Evolutionary conservation across 2,888 invertebrate genomes (phyloP).

Genomic region (Anarsia innoxiella): DNA sequence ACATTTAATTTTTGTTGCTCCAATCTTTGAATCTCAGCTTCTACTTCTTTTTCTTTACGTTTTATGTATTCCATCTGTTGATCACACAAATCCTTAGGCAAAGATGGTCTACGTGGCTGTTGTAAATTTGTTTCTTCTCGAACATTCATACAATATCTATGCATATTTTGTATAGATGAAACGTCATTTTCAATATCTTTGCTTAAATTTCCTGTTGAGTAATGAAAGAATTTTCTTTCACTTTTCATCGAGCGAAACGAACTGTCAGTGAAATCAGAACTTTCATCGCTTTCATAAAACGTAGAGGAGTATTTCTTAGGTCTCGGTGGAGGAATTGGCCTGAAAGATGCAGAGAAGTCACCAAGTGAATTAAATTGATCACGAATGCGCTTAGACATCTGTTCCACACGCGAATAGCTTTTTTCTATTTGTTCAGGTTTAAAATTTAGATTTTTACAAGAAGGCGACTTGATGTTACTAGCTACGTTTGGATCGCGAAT

Average conservation of each 20-base stretch:
- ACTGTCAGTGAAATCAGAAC: conserved; percentile 55
- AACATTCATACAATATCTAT: conserved; percentile 47
- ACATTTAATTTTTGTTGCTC: conserved; percentile 68
- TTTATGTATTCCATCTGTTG: conserved; percentile 79
- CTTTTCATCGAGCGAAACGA: conserved; percentile 53
- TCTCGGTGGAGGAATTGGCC: conserved; percentile 58
- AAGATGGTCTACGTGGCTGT: conserved; percentile 63
- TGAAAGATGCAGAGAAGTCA: conserved; percentile 33
- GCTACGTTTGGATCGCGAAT: conserved; percentile 71
- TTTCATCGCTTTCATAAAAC: conserved; percentile 63
- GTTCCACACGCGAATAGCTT: conserved; percentile 20
- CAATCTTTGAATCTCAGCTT: conserved; percentile 77
- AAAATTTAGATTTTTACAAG: conserved; percentile 29
- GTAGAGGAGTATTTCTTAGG: conserved; percentile 52
- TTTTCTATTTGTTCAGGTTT: conserved; percentile 33
- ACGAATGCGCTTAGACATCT: conserved; percentile 23
- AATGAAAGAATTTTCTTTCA: conserved; percentile 58
- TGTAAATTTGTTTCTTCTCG: conserved; percentile 33
- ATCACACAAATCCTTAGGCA: conserved; percentile 79
- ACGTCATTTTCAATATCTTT: conserved; percentile 67
- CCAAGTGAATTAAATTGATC: conserved; percentile 19
- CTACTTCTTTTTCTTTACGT: conserved; percentile 80
- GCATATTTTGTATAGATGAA: conserved; percentile 65
- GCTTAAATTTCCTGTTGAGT: conserved; percentile 61
- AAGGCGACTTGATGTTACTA: conserved; percentile 38